These are phyloP conservation scores for Hylomyscus alleni DNA, from an alignment of 2,797 vertebrate species.

Conservation along the genomic window DNA sequence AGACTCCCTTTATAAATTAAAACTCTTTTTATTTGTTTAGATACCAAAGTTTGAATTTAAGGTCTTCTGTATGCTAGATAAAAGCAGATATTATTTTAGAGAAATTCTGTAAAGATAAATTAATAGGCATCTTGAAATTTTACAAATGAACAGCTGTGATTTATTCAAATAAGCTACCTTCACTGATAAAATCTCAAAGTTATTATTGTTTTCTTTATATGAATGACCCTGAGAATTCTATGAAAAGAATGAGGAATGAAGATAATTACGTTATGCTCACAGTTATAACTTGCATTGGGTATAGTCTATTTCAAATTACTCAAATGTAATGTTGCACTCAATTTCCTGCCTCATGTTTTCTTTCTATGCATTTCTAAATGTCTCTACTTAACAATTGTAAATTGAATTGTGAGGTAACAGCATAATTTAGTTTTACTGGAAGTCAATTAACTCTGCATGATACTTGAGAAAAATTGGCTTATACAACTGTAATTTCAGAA, in stretches of 20 bases:
- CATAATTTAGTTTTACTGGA: slow-evolving; percentile 79
- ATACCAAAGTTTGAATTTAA: background rate
- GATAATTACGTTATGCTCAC: slow-evolving; percentile 67
- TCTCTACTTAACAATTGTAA: slow-evolving; percentile 80
- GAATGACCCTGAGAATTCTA: slow-evolving; percentile 68
- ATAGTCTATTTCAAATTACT: slow-evolving; percentile 63
- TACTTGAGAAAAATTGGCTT: slow-evolving; percentile 79
- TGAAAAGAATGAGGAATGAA: slow-evolving; percentile 65
- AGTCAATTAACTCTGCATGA: slow-evolving; percentile 84
- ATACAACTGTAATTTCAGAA: slow-evolving; percentile 72
- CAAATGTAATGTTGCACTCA: slow-evolving; percentile 52
- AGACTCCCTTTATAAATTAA: background rate
- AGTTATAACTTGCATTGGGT: slow-evolving; percentile 63
- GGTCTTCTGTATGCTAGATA: background rate
- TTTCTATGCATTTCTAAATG: slow-evolving; percentile 70
- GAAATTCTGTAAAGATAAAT: background rate
- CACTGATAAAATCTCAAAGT: slow-evolving; percentile 43
- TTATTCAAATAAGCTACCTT: slow-evolving; percentile 68
- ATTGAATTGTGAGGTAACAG: slow-evolving; percentile 83
- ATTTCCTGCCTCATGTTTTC: slow-evolving; percentile 72
- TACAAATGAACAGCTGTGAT: slow-evolving; percentile 20
- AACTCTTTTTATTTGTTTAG: background rate
- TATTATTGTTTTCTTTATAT: slow-evolving; percentile 78
- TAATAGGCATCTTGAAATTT: slow-evolving; percentile 37
- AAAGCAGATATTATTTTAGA: slow-evolving; percentile 1